Evolutionary conservation across 2,888 invertebrate genomes (phyloP), one percentile per base, ranked within the genome.

Genomic region (Diplazon laetatorius): DNA sequence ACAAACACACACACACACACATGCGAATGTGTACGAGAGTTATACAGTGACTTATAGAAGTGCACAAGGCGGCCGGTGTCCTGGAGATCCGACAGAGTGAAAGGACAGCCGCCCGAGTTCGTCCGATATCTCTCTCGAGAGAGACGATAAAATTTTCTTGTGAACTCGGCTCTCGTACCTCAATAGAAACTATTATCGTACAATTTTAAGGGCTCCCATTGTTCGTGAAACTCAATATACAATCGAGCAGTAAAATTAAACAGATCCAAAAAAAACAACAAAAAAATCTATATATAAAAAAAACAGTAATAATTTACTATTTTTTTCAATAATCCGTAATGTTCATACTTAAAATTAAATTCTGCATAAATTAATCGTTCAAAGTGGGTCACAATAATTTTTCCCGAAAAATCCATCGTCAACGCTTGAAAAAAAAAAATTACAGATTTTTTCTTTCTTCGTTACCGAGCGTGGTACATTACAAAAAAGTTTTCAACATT

Each of bases 71-170:
- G 82, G 82, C 80, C 76, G 55, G 76, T 86, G 84, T 83, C 84
- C 77, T 80, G n/a, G 80, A 44, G 42, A 82, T 80, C 81, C 78
- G 73, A 82, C 82, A 75, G 85, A 85, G 87, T 87, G 87, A 87
- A 87, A 87, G 87, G 87, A 87, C 82, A 83, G 82, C 60, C 83
- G 80, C 62, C 14, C 78, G 83, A 83, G 82, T 86, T 85, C 85
- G 85, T 86, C 85, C 82, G 70, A 82, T 80, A 77, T 82, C 81
- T 62, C 80, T 22, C 18, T n/a, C n/a, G n/a, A n/a, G n/a, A n/a
- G 16, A 22, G 44, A 10, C 25, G 42, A 44, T 22, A 42, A n/a
- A n/a, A 55, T 55, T 66, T 65, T 16, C 22, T 72, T 59, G 52
- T n/a, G 16, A 52, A 71, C 48, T 42, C 18, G 65, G 39, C 48